Evolutionary conservation across 2,888 invertebrate genomes (phyloP).

Genomic region (Lycaena phlaeas): DNA sequence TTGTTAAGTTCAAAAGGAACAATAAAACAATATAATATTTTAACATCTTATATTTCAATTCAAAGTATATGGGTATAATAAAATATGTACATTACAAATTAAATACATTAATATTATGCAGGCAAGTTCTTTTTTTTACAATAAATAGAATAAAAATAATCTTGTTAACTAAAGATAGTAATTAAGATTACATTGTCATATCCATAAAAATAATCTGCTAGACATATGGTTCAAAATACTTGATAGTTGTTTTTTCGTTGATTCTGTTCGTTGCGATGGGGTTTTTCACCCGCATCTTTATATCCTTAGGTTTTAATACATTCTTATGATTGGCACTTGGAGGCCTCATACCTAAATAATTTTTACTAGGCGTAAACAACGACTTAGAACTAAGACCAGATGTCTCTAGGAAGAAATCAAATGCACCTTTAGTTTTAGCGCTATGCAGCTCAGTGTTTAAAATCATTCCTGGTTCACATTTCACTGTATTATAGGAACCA

Average conservation of each 20-base stretch:
- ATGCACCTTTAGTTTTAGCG: constrained; percentile 65
- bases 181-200: constrained; percentile 12
- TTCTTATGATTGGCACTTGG: constrained; percentile 82
- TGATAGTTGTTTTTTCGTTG: constrained; percentile 71
- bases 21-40: constrained; percentile 11
- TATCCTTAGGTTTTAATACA: constrained; percentile 83
- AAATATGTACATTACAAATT: constrained; percentile 44
- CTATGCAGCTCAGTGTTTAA: constrained; percentile 36
- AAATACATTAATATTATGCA: constrained; percentile 65
- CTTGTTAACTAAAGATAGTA: constrained; percentile 20
- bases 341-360: constrained; percentile 60
- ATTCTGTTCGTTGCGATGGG: constrained; percentile 73
- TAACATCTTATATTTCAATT: constrained; percentile 1
- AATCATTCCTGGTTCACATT: constrained; percentile 57
- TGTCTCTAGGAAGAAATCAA: constrained; percentile 84
- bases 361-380: constrained; percentile 72
- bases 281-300: constrained; percentile 81
- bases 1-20: neutral
- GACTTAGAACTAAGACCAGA: constrained; percentile 87
- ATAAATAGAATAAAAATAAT: constrained; percentile 49
- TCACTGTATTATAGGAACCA: constrained; percentile 60
- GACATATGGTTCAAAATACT: constrained; percentile 70
- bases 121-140: constrained; percentile 65
- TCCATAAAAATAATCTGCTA: constrained; percentile 28
- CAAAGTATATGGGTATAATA: constrained; percentile 44